Conservation (phyloP, 1,140 invertebrate genomes). For the Trachymyrmex septentrionalis region DNA sequence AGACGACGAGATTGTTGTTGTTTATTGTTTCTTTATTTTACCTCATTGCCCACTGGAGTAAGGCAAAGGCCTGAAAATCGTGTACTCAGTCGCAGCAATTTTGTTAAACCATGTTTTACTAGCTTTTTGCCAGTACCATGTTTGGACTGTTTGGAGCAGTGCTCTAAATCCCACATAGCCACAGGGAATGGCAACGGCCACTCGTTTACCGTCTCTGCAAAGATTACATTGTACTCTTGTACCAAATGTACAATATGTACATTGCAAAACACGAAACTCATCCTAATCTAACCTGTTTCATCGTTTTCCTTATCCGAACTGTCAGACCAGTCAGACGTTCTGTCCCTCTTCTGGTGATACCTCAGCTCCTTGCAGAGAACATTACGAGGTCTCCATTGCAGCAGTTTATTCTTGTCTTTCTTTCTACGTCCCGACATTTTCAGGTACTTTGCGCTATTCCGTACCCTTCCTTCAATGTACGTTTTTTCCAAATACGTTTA, state of each 20-base stretch:
- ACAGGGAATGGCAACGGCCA: slow-evolving; percentile 89
- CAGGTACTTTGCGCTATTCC: too few species aligned
- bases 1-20: background rate
- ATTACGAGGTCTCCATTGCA: slow-evolving; percentile 77
- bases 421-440: slow-evolving; percentile 81
- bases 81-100: slow-evolving; percentile 93
- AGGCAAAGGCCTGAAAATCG: slow-evolving; percentile 96
- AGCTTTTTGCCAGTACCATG: slow-evolving; percentile 95
- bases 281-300: slow-evolving; percentile 77
- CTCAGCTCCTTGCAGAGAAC: slow-evolving; percentile 83
- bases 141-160: slow-evolving; percentile 96
- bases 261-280: too few species aligned
- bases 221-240: background rate
- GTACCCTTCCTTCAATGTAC: too few species aligned
- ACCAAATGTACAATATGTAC: too few species aligned
- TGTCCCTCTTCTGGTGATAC: slow-evolving; percentile 81
- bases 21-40: background rate
- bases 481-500: too few species aligned
- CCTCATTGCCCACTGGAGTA: slow-evolving; percentile 93
- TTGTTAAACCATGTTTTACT: slow-evolving; percentile 92
- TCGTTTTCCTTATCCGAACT: slow-evolving; percentile 78
- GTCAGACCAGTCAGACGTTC: slow-evolving; percentile 3
- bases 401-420: slow-evolving; percentile 78
- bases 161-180: slow-evolving; percentile 99
- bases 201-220: slow-evolving; percentile 74